Evolutionary conservation across 2,797 vertebrate species (phyloP).

Genomic region (Okamejei kenojei): DNA sequence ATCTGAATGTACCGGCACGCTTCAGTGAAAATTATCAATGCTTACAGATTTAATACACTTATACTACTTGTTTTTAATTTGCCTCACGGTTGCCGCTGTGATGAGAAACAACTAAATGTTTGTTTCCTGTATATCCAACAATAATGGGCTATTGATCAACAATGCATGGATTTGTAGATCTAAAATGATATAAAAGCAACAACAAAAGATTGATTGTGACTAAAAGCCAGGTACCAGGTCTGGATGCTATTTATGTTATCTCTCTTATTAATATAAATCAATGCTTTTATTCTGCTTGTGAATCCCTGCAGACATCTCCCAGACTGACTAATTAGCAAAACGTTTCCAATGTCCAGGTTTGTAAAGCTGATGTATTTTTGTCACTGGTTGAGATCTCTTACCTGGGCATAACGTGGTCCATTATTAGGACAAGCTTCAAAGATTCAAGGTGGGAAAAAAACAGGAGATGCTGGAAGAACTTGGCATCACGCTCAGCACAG

Average conservation of each 20-base stretch:
- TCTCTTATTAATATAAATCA: constrained; percentile 2
- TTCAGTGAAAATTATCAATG: constrained; percentile 7
- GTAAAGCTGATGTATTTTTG: background rate
- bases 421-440: background rate
- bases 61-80: background rate
- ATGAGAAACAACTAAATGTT: background rate
- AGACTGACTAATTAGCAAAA: background rate
- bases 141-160: constrained; percentile 33
- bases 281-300: background rate
- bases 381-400: background rate
- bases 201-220: constrained; percentile 29
- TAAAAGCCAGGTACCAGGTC: constrained; percentile 23
- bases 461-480: no score
- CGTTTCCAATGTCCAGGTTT: background rate
- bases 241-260: background rate
- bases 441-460: background rate
- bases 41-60: background rate
- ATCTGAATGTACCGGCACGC: background rate
- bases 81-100: background rate
- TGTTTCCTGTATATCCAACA: background rate
- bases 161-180: background rate
- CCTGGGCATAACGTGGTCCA: background rate
- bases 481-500: no score
- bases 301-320: background rate
- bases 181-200: constrained; percentile 31